Evolutionary conservation across 2,888 invertebrate species (phyloP).

Genomic region (Polyommatus iphigenia): DNA sequence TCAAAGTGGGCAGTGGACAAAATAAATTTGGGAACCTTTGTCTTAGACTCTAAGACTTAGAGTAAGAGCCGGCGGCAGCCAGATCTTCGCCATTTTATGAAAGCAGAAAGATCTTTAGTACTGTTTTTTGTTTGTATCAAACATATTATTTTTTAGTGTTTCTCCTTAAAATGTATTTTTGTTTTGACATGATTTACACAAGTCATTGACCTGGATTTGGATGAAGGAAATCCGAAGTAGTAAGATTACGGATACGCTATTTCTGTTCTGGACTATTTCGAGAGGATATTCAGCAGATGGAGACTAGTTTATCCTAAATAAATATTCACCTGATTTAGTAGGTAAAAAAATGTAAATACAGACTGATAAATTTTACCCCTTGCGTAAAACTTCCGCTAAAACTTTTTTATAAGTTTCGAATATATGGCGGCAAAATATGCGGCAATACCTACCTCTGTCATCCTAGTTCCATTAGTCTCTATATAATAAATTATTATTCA

Average conservation of each 20-base stretch:
- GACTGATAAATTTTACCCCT: neutral
- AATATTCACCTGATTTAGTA: neutral
- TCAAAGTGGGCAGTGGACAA: too few relatives aligned
- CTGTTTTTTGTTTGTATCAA: neutral
- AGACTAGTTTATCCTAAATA: neutral
- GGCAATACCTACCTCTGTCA: too few relatives aligned
- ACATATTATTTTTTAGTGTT: neutral
- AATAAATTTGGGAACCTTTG: too few relatives aligned
- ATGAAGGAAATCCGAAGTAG: neutral
- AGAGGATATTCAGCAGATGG: constrained; percentile 20
- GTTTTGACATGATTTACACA: constrained; percentile 16
- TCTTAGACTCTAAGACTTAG: too few relatives aligned
- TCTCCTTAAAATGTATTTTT: neutral
- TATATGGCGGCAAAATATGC: too few relatives aligned
- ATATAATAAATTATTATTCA: too few relatives aligned
- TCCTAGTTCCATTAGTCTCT: neutral
- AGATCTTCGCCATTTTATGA: too few relatives aligned
- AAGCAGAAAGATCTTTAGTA: neutral
- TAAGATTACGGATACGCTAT: neutral
- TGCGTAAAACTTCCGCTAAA: neutral
- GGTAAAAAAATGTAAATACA: neutral
- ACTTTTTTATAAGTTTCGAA: neutral
- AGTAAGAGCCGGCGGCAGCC: too few relatives aligned
- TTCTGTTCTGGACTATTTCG: constrained; percentile 2
- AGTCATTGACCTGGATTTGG: constrained; percentile 12